Evolutionary conservation across 53 echinoderm and acorn worm species (phyloP).

Genomic region (Henricia sp.): DNA sequence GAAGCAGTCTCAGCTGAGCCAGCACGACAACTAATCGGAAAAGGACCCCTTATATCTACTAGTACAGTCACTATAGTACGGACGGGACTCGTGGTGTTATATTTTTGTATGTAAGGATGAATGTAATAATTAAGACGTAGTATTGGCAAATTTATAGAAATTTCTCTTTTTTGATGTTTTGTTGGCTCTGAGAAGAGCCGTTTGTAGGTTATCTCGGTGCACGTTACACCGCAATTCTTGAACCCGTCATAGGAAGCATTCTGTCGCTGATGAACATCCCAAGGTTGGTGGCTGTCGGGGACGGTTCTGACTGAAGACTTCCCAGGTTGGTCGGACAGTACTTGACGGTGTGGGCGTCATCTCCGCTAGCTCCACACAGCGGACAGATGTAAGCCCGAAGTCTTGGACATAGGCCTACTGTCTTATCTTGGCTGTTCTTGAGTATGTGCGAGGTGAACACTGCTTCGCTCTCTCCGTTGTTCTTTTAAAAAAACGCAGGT

Average conservation of each 20-base stretch:
- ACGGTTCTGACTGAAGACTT: conserved; percentile 30
- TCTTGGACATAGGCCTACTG: conserved; percentile 51
- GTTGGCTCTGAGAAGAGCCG: conserved; percentile 54
- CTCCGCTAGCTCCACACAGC: conserved; percentile 55
- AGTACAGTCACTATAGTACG: no score
- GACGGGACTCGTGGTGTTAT: no score
- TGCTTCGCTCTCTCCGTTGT: conserved; percentile 63
- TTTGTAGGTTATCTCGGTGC: neutral
- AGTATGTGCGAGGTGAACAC: conserved; percentile 54
- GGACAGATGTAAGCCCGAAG: conserved; percentile 58
- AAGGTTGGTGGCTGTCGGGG: neutral
- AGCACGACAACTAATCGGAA: no score
- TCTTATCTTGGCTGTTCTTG: conserved; percentile 52
- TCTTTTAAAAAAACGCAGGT: conserved; percentile 67
- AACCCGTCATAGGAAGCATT: neutral
- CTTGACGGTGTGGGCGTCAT: conserved; percentile 44
- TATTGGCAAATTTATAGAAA: no score
- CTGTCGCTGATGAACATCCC: conserved; percentile 11
- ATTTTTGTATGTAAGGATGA: no score
- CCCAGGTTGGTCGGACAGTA: conserved; percentile 50
- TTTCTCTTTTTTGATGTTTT: conserved; percentile 16
- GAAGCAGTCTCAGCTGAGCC: no score
- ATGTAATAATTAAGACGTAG: no score
- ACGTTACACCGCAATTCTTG: conserved; percentile 24
- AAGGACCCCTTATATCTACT: no score